Base-by-base conservation (phyloP, 2,113 vertebrate genomes). In the Tonatia bakeri region DNA sequence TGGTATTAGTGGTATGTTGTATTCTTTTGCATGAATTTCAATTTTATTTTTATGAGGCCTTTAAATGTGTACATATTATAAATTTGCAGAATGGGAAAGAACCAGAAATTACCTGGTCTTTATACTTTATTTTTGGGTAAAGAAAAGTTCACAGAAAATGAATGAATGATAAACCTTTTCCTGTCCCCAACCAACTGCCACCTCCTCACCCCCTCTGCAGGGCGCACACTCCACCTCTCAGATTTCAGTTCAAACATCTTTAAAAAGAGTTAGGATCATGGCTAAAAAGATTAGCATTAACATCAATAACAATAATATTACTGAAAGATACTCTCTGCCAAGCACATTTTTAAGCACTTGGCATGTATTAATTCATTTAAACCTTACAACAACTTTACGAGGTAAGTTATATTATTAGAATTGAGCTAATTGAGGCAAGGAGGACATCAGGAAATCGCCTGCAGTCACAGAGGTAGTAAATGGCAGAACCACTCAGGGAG, bases 11-110 rank as follows among this genome's bases (percentile, higher is more conserved):
- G 45, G 54, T 28, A 38, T n/a, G 31, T 82, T 87, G 64, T 33
- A 59, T 75, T 90, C 13, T 36, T 72, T n/a, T 52, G 45, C 12
- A 79, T 2, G 0, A 31, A 89, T 90, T 96, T 77, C 17, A 73
- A 56, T 92, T 91, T 93, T 85, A 94, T 73, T 91, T 97, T 94
- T 28, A 93, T 87, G n/a, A 69, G 64, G 72, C 80, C 82, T 92
- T 94, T 61, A 86, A 95, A 73, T 83, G n/a, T 38, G 3, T 77
- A 85, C 24, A 43, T 79, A 47, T 50, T 28, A 64, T 3, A 96
- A 54, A 81, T 91, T 88, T 17, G n/a, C 65, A 80, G 36, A 65
- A 75, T 43, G n/a, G 43, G 38, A 84, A 81, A 6, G 8, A 40
- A 31, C 5, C 28, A 83, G 11, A 88, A 76, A 3, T 73, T 88